Base-by-base conservation (phyloP, 2,113 vertebrate genomes). In the Anolis sagrei region DNA sequence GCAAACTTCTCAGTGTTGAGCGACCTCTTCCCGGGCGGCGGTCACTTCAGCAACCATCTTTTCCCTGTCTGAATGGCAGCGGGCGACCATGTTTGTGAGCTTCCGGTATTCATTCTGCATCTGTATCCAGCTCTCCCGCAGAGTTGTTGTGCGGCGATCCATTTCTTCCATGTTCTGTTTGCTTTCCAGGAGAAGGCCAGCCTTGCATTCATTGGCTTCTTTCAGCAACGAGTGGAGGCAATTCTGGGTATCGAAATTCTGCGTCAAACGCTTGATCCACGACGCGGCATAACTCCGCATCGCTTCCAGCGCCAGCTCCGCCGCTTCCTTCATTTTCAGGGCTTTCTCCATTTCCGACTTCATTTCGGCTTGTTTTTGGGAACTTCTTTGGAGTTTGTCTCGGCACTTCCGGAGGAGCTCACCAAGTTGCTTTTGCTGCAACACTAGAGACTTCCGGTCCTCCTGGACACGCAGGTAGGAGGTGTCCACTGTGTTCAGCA, bases 191-290 rank as follows among this genome's bases (percentile, higher is more conserved):
- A 92, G 95, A 78, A 97, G 88, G 44, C 87, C 23, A 39, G 25
- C 27, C 98, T 97, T 96, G n/a, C 96, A 92, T 39, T 90, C 72
- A 82, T 95, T 94, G 23, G 97, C 92, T 4, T 92, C 92, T 8
- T 84, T 91, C 14, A 99, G 94, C 36, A 97, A 94, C 0, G 7
- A 83, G 75, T 94, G 89, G 82, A 99, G 96, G 61, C 96, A 87
- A 75, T 76, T 89, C 82, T 97, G 95, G 64, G 96, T 97, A 3
- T 95, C 95, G 39, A 97, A 61, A 76, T 93, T 94, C 88, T 93
- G 94, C 83, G 97, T 91, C 32, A 98, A 93, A 18, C 93, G 90
- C 49, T 94, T 94, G 76, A 98, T 96, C 79, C 96, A 95, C 66
- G 86, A 68, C 0, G 95, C 89, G 80, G 95, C 95, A 0, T 97